Conservation (phyloP, 2,888 invertebrate genomes). For the Habroteleia sp. region DNA sequence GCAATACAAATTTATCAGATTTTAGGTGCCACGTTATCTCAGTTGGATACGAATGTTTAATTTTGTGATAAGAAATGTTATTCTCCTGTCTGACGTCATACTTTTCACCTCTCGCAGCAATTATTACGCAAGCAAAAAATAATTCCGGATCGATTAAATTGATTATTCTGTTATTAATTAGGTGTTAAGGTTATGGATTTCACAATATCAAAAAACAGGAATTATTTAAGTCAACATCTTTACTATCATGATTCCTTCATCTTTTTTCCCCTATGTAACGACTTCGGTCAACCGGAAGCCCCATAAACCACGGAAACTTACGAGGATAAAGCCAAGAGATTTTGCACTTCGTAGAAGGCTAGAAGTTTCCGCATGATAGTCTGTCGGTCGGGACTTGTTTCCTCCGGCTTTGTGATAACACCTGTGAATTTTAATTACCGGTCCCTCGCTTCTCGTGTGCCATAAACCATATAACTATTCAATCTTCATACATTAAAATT, state of each 20-base stretch:
- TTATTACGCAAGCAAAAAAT: neutral
- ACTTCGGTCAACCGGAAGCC: slow-evolving; percentile 36
- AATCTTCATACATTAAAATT: slow-evolving; percentile 17
- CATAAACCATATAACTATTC: slow-evolving; percentile 13
- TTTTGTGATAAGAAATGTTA: slow-evolving; percentile 4
- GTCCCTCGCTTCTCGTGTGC: slow-evolving; percentile 11
- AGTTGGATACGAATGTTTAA: slow-evolving; percentile 17
- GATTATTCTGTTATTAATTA: slow-evolving; percentile 21
- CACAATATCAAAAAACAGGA: slow-evolving; percentile 7
- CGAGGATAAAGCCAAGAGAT: slow-evolving; percentile 38
- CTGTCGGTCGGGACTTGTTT: slow-evolving; percentile 7
- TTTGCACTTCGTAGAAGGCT: slow-evolving; percentile 20
- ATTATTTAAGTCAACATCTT: slow-evolving; percentile 10
- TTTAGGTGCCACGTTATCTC: neutral
- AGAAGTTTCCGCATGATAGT: slow-evolving; percentile 41
- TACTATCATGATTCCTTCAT: slow-evolving; percentile 17
- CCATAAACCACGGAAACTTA: slow-evolving; percentile 41
- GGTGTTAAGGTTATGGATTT: slow-evolving; percentile 8
- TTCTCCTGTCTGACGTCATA: too few relatives aligned
- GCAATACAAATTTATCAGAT: slow-evolving; percentile 19
- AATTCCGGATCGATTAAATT: neutral
- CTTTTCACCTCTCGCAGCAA: too few relatives aligned
- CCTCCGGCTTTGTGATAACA: slow-evolving; percentile 39
- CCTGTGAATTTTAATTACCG: slow-evolving; percentile 38
- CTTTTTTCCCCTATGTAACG: slow-evolving; percentile 17